Evolutionary conservation across 2,797 vertebrate genomes (phyloP).

Genomic region (Enteromius argenteus): DNA sequence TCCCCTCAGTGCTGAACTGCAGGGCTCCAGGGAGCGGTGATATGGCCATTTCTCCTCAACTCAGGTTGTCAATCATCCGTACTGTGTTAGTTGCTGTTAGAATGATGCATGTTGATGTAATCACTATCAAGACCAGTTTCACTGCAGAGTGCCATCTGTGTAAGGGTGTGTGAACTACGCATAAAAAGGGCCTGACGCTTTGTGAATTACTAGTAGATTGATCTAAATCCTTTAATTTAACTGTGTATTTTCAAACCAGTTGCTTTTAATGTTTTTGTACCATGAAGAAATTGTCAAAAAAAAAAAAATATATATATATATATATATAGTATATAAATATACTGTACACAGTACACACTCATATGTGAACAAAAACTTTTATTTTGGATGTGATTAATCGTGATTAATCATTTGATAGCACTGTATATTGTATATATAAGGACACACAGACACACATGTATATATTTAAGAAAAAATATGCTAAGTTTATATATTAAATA

Average conservation of each 20-base stretch:
- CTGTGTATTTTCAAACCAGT: background rate
- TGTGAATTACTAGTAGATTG: background rate
- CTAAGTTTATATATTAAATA: no score
- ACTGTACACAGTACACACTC: no score
- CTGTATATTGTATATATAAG: no score
- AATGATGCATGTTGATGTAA: conserved; percentile 18
- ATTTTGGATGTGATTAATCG: no score
- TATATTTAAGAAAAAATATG: no score
- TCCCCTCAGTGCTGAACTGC: conserved; percentile 30
- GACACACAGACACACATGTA: no score
- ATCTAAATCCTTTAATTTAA: background rate
- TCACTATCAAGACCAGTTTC: background rate
- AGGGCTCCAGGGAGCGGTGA: conserved; percentile 22
- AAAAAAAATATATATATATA: no score
- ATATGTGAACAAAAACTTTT: no score
- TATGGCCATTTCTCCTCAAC: conserved; percentile 13
- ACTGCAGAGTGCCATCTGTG: background rate
- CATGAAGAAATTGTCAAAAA: background rate
- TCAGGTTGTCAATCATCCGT: conserved; percentile 27
- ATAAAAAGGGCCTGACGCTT: background rate
- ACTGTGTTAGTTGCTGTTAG: conserved; percentile 16
- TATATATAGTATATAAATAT: no score
- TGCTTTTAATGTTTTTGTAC: background rate
- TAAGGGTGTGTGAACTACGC: background rate
- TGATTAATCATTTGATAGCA: no score